Evolutionary conservation across 2,113 vertebrate genomes (phyloP).

Genomic region (Piaya cayana): DNA sequence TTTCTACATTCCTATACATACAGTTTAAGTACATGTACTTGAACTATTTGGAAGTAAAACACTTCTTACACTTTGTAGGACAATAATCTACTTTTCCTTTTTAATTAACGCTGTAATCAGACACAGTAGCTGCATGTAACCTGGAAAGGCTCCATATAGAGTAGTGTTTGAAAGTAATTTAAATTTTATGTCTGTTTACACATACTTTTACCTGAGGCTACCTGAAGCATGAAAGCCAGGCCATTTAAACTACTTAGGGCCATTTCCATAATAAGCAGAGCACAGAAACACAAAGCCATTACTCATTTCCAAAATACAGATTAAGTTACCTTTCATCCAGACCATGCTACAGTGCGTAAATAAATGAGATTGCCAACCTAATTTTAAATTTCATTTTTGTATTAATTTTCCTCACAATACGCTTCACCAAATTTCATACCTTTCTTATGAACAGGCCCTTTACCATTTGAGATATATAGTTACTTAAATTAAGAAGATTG

Average conservation of each 20-base stretch:
- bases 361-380: constrained; percentile 1
- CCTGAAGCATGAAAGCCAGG: neutral
- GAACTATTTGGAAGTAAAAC: neutral
- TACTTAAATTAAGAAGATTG: neutral
- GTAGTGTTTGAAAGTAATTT: constrained; percentile 14
- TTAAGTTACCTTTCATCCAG: constrained; percentile 26
- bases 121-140: neutral
- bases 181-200: constrained; percentile 18
- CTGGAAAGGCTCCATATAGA: neutral
- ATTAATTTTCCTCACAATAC: constrained; percentile 4
- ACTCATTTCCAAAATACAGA: constrained; percentile 51
- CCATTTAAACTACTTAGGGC: neutral
- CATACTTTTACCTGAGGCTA: constrained; percentile 13
- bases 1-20: neutral
- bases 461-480: neutral
- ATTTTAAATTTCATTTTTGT: constrained; percentile 33
- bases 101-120: neutral
- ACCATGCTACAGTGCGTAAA: neutral
- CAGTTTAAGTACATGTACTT: neutral
- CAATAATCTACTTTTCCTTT: neutral
- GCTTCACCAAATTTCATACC: neutral
- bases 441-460: neutral
- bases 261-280: constrained; percentile 29
- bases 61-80: neutral
- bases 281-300: constrained; percentile 36